Percentiles rank a stretch among this genome's conserved stretches.
Conservation (phyloP, 2,113 vertebrate genomes). For the Damaliscus lunatus region DNA sequence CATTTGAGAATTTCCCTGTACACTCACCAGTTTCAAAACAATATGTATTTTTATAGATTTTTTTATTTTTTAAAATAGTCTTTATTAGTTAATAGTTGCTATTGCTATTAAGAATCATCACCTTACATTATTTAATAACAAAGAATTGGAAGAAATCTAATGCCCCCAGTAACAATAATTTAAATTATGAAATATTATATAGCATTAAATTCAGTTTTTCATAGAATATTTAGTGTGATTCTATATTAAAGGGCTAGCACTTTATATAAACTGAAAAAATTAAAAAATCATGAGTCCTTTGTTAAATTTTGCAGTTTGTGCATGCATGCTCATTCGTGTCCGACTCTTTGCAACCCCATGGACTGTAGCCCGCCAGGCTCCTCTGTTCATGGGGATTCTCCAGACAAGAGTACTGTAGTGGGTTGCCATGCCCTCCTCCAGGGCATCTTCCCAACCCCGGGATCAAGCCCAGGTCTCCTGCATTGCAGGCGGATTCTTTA, state of each 20-base stretch:
- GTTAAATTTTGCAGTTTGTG: neutral
- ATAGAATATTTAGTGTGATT: conserved; percentile 3
- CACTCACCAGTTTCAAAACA: neutral
- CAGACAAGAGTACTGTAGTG: neutral
- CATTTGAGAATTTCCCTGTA: neutral
- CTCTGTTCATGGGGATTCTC: neutral
- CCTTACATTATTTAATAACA: neutral
- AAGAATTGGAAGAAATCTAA: neutral
- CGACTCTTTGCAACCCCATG: neutral
- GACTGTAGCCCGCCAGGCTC: neutral
- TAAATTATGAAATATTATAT: neutral
- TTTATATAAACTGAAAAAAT: neutral
- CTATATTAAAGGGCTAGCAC: neutral
- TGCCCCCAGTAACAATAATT: neutral
- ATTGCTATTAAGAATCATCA: neutral
- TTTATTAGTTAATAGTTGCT: conserved; percentile 15
- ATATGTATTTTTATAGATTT: neutral
- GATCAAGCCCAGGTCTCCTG: neutral
- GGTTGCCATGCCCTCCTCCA: neutral
- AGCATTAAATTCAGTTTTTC: conserved; percentile 17
- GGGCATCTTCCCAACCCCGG: neutral
- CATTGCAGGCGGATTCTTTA: neutral
- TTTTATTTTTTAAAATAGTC: neutral
- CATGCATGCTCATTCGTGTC: fast-evolving
- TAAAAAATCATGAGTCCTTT: neutral